Percentiles rank a stretch among this genome's conserved stretches.
These are phyloP conservation scores for Volucella inanis DNA, from an alignment of 2,888 invertebrate species.

Conservation along the genomic window DNA sequence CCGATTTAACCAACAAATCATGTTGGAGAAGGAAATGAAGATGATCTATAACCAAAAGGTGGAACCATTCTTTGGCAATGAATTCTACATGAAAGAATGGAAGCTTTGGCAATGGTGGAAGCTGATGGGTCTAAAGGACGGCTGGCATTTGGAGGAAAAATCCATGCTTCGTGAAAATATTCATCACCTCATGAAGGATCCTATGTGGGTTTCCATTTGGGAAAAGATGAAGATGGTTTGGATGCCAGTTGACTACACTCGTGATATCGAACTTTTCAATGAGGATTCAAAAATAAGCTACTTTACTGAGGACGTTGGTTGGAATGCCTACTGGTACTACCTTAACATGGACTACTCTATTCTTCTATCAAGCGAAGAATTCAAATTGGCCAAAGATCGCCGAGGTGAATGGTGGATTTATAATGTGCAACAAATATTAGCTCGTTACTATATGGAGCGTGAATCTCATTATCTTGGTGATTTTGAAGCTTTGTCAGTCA, in stretches of 20 bases:
- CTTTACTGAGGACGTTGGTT: constrained; percentile 88
- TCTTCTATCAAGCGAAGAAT: constrained; percentile 85
- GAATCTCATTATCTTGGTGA: constrained; percentile 86
- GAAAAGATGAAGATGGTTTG: constrained; percentile 77
- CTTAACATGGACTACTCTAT: constrained; percentile 86
- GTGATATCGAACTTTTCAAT: constrained; percentile 84
- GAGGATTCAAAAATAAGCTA: constrained; percentile 86
- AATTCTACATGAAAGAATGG: no score
- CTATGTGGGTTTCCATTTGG: constrained; percentile 76
- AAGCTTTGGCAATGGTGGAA: no score
- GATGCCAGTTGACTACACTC: constrained; percentile 86
- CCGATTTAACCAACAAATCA: no score
- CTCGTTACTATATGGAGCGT: constrained; percentile 89
- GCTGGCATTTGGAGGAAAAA: constrained; percentile 78
- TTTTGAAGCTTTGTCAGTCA: constrained; percentile 85
- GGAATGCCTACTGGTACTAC: constrained; percentile 82
- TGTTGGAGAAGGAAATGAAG: no score
- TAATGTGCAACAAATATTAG: constrained; percentile 87
- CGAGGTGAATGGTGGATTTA: constrained; percentile 87
- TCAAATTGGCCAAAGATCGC: constrained; percentile 84
- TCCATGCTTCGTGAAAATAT: constrained; percentile 78
- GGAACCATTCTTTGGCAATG: no score
- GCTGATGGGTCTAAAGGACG: constrained; percentile 72
- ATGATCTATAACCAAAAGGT: no score
- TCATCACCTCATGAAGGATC: constrained; percentile 76